phyloP scores from a whole-genome alignment of 2,113 vertebrate species.

The Pseudorectes ferrugineus region DNA sequence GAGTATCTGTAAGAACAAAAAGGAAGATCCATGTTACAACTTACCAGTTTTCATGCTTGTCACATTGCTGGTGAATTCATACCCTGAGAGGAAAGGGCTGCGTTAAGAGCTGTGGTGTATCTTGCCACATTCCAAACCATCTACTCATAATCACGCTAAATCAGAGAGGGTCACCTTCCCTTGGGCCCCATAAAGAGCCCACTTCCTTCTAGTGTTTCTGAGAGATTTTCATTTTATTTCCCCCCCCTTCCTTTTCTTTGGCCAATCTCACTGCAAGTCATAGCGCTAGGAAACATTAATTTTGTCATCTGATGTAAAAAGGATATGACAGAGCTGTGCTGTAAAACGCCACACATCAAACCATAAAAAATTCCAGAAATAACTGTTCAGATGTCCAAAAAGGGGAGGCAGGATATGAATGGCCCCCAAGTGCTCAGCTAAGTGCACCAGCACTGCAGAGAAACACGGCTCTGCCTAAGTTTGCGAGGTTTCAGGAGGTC shows the following conservation, averaged over 20 bases:
- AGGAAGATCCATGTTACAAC: not conserved
- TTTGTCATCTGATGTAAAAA: not conserved
- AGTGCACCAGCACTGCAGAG: not conserved
- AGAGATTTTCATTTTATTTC: not conserved
- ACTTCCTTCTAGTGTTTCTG: not conserved
- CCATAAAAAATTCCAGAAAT: conserved; percentile 6
- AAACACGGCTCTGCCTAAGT: not conserved
- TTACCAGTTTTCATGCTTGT: not conserved
- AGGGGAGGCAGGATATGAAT: not conserved
- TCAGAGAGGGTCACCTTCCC: not conserved
- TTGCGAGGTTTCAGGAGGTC: not conserved
- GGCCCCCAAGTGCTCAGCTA: not conserved
- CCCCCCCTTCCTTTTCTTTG: not conserved
- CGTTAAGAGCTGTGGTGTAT: not conserved
- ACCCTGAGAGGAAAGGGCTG: not conserved
- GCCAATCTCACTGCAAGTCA: not conserved
- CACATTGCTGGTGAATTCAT: not conserved
- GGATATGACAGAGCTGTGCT: not conserved
- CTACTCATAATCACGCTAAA: not conserved
- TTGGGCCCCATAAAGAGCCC: not conserved
- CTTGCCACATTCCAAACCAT: not conserved
- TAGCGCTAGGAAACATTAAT: not conserved
- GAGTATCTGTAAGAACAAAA: not conserved
- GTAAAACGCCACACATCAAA: not conserved
- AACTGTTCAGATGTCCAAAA: not conserved